Percentiles rank a stretch among this genome's conserved stretches.
Conservation (phyloP, 2,797 vertebrate genomes). For the Parauchenoglanis punctatus region DNA sequence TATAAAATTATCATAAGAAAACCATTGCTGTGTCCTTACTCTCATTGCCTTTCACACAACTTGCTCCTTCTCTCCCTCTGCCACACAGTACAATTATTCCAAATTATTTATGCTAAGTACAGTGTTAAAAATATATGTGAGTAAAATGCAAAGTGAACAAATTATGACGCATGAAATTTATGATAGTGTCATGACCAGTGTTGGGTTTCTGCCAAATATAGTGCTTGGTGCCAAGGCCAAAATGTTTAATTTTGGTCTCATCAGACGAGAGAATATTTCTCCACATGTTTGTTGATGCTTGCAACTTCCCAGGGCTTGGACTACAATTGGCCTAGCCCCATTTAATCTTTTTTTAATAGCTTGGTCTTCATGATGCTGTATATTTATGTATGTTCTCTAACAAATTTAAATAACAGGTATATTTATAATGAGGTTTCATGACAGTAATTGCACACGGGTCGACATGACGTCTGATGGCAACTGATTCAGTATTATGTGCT, state of each 20-base stretch:
- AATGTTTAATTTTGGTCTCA: not conserved
- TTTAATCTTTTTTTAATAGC: not conserved
- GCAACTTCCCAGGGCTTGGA: not conserved
- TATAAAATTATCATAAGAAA: not conserved
- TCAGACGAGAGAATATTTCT: not conserved
- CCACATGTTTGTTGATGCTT: not conserved
- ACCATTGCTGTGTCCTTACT: not conserved
- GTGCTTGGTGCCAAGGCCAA: not conserved
- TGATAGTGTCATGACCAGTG: not conserved
- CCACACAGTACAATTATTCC: not conserved
- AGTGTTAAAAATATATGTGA: not conserved
- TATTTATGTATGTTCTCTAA: not conserved
- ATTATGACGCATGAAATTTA: not conserved
- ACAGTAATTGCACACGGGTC: not conserved
- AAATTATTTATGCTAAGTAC: not conserved
- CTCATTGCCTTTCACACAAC: too few species aligned
- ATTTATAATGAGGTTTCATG: not conserved
- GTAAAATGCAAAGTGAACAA: not conserved
- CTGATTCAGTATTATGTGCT: not conserved
- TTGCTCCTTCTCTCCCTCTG: too few species aligned
- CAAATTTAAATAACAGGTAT: not conserved
- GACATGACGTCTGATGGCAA: not conserved
- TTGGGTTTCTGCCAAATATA: not conserved
- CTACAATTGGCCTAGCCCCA: not conserved
- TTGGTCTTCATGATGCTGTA: not conserved